Percentiles rank a stretch among this genome's conserved stretches.
Evolutionary conservation across 1,140 invertebrate genomes (phyloP).

Genomic region (Drosophila pruinosa): DNA sequence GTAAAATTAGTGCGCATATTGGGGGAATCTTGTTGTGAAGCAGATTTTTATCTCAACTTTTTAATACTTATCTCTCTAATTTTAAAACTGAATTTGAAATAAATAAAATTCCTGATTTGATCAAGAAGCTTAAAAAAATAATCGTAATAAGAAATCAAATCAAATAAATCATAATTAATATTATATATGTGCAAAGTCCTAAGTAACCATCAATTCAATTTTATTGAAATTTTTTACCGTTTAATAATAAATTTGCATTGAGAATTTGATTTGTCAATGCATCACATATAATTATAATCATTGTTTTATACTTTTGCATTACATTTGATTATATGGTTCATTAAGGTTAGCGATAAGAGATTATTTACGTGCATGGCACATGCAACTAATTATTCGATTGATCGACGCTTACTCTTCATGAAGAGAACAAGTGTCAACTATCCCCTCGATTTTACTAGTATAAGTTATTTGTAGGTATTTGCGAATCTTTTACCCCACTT

Average conservation of each 20-base stretch:
- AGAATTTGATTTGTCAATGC: constrained; percentile 53
- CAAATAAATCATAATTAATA: too few relatives aligned
- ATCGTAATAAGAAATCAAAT: too few relatives aligned
- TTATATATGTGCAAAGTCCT: neutral
- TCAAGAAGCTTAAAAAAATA: too few relatives aligned
- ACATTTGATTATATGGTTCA: constrained; percentile 67
- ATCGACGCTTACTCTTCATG: constrained; percentile 12
- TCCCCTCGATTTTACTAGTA: neutral
- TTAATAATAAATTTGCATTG: constrained; percentile 25
- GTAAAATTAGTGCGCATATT: neutral
- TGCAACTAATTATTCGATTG: constrained; percentile 33
- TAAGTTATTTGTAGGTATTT: constrained; percentile 16
- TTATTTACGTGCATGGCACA: constrained; percentile 45
- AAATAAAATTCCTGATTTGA: too few relatives aligned
- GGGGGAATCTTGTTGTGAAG: too few relatives aligned
- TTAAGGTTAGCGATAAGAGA: constrained; percentile 66
- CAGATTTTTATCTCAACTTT: too few relatives aligned
- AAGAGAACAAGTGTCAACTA: neutral
- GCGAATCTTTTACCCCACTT: constrained; percentile 5
- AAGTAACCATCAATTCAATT: neutral
- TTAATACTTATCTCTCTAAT: too few relatives aligned
- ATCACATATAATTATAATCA: neutral
- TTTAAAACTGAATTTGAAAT: too few relatives aligned
- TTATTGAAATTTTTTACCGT: neutral
- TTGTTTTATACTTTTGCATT: constrained; percentile 29